phyloP scores from a whole-genome alignment of 2,888 invertebrate genomes.

The Gisinianus flammeolus region DNA sequence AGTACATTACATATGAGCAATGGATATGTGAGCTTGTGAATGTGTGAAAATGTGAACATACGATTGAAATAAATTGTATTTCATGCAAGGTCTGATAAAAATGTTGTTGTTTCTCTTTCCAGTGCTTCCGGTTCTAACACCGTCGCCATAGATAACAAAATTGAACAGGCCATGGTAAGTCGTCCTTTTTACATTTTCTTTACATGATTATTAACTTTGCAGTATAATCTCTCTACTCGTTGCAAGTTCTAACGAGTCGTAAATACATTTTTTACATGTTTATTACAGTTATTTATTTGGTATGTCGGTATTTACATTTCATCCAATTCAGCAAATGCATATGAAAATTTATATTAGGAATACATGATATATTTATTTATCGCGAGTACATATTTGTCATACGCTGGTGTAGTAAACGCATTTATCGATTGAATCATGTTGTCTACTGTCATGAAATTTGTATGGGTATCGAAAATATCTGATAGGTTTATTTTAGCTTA shows the following conservation, averaged over 20 bases:
- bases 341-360: too few species aligned
- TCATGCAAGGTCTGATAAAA: constrained; percentile 4
- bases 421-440: neutral
- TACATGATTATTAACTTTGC: neutral
- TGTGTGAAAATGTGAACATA: neutral
- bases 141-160: constrained; percentile 97
- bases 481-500: neutral
- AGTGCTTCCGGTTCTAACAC: constrained; percentile 93
- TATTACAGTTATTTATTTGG: neutral
- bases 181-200: neutral
- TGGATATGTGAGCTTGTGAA: neutral
- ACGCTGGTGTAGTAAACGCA: neutral
- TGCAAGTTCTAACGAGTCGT: neutral
- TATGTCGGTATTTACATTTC: neutral
- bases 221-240: neutral
- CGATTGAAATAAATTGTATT: neutral
- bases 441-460: neutral
- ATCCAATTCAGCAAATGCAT: neutral
- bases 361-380: too few species aligned
- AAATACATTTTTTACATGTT: neutral
- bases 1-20: too few species aligned
- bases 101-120: constrained; percentile 64
- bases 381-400: too few species aligned
- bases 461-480: neutral
- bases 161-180: constrained; percentile 97